Percentiles rank a stretch among this genome's conserved stretches.
phyloP scores from a whole-genome alignment of 2,888 invertebrate species.

The Eupsilia transversa region DNA sequence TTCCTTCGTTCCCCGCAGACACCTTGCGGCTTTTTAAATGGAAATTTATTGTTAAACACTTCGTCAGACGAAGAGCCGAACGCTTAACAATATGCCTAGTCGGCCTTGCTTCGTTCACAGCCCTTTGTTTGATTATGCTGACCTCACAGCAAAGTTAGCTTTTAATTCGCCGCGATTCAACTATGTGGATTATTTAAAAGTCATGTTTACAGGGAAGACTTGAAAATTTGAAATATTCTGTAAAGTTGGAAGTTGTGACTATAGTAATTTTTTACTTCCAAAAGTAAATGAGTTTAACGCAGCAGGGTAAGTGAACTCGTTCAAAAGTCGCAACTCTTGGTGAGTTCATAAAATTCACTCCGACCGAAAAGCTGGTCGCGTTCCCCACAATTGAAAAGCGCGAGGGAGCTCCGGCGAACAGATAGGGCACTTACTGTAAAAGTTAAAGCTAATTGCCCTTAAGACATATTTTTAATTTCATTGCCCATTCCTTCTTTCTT shows the following conservation, averaged over 20 bases:
- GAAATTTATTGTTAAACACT: slow-evolving; percentile 91
- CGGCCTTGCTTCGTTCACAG: slow-evolving; percentile 70
- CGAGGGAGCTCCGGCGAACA: slow-evolving; percentile 80
- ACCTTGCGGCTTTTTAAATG: slow-evolving; percentile 90
- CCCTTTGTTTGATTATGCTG: slow-evolving; percentile 70
- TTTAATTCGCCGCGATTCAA: slow-evolving; percentile 46
- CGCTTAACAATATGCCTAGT: slow-evolving; percentile 83
- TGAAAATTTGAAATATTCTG: slow-evolving; percentile 22
- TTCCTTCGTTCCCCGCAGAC: slow-evolving; percentile 60
- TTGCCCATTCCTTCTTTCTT: slow-evolving; percentile 89
- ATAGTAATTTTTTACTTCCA: slow-evolving; percentile 36
- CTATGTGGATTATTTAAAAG: slow-evolving; percentile 20
- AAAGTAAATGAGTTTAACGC: slow-evolving; percentile 54
- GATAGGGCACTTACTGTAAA: slow-evolving; percentile 91
- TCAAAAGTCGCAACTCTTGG: slow-evolving; percentile 84
- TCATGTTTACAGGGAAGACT: slow-evolving; percentile 14
- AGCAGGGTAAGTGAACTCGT: slow-evolving; percentile 78
- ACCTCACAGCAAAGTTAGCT: slow-evolving; percentile 59
- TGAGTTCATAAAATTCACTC: slow-evolving; percentile 89
- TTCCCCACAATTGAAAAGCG: slow-evolving; percentile 90
- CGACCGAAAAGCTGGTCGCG: slow-evolving; percentile 82
- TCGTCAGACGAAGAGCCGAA: slow-evolving; percentile 83
- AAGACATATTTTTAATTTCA: slow-evolving; percentile 92
- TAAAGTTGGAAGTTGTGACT: slow-evolving; percentile 15
- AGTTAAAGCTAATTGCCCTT: slow-evolving; percentile 91